Evolutionary conservation across 2,113 vertebrate genomes (phyloP).

Genomic region (Hoplias malabaricus): DNA sequence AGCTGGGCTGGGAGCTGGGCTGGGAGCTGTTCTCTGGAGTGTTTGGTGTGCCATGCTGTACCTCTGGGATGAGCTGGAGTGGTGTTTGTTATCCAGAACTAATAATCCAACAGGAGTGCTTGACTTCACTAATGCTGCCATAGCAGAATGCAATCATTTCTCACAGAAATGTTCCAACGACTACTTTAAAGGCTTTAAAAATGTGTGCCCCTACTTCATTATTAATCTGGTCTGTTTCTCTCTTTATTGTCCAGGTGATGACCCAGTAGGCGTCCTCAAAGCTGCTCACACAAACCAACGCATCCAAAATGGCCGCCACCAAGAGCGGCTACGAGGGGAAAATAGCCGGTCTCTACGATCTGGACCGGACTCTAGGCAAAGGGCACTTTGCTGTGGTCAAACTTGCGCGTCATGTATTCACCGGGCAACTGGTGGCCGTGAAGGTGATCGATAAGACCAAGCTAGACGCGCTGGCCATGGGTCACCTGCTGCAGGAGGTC

Average conservation of each 20-base stretch:
- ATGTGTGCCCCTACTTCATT: background rate
- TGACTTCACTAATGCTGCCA: too few relatives aligned
- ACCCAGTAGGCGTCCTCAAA: constrained; percentile 29
- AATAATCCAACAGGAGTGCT: too few relatives aligned
- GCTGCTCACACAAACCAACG: background rate
- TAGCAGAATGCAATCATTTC: too few relatives aligned
- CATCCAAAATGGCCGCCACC: constrained; percentile 64
- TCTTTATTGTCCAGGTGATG: constrained; percentile 38
- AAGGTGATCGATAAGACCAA: constrained; percentile 91
- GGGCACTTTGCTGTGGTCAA: constrained; percentile 87
- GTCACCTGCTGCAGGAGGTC: constrained; percentile 87
- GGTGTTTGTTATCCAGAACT: too few relatives aligned
- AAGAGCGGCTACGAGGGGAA: constrained; percentile 68
- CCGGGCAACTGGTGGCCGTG: constrained; percentile 82
- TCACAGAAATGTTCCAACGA: too few relatives aligned
- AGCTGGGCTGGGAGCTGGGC: too few relatives aligned
- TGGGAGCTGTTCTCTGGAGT: too few relatives aligned
- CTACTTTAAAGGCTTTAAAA: background rate
- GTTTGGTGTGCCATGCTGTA: too few relatives aligned
- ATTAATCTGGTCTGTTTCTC: background rate
- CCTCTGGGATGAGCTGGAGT: too few relatives aligned
- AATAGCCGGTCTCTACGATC: constrained; percentile 82
- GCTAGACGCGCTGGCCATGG: constrained; percentile 75
- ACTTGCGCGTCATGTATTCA: constrained; percentile 82
- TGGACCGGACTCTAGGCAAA: constrained; percentile 84